Percentiles rank a stretch among this genome's conserved stretches.
These are phyloP conservation scores for Lampropteryx suffumata DNA, from an alignment of 2,888 invertebrate genomes.

Conservation along the genomic window DNA sequence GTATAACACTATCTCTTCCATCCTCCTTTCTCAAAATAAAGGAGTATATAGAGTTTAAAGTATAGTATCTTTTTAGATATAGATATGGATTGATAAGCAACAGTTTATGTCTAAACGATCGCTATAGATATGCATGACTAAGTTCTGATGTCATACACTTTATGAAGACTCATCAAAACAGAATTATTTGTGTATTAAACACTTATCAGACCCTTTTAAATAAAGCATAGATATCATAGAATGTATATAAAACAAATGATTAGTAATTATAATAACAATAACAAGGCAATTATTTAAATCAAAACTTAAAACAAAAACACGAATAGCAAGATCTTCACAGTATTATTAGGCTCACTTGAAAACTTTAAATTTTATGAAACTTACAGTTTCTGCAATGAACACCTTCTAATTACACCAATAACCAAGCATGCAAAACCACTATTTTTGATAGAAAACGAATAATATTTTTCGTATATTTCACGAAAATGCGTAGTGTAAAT, in stretches of 20 bases:
- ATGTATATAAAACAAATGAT: conserved; percentile 10
- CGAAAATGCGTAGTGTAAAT: conserved; percentile 56
- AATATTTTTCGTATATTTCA: conserved; percentile 32
- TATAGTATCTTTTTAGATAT: too few species aligned
- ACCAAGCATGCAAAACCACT: conserved; percentile 1
- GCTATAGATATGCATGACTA: conserved; percentile 50
- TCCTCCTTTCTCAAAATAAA: too few species aligned
- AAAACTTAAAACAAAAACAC: conserved; percentile 22
- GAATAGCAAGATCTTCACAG: neutral
- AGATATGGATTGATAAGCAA: conserved; percentile 13
- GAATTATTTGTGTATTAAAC: too few species aligned
- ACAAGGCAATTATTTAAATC: conserved; percentile 8
- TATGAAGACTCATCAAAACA: conserved; percentile 26
- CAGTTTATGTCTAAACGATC: conserved; percentile 25
- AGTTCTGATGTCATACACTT: conserved; percentile 61
- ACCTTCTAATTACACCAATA: conserved; percentile 1
- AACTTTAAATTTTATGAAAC: conserved; percentile 15
- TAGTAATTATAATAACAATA: conserved; percentile 15
- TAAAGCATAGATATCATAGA: neutral
- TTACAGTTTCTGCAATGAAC: conserved; percentile 20
- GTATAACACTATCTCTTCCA: too few species aligned
- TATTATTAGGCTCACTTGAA: neutral
- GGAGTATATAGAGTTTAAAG: too few species aligned
- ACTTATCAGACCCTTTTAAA: neutral
- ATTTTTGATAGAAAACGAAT: conserved; percentile 14